Evolutionary conservation across 2,113 vertebrate species (phyloP).

Genomic region (Corvus moneduloides): DNA sequence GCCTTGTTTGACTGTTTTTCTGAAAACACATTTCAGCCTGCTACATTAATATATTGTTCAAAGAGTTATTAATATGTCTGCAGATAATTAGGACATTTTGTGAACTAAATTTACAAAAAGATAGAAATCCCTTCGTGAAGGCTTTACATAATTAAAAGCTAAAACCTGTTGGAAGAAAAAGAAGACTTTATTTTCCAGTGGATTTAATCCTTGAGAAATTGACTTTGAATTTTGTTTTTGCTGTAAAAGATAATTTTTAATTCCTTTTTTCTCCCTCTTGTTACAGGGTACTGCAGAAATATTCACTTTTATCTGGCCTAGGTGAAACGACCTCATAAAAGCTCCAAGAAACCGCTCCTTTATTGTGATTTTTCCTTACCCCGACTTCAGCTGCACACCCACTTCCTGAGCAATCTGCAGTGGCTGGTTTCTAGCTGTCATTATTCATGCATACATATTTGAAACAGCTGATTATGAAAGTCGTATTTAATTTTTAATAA

Average conservation of each 20-base stretch:
- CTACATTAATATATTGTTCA: not conserved
- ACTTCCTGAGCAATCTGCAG: not conserved
- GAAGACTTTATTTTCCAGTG: not conserved
- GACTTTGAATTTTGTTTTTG: conserved; percentile 46
- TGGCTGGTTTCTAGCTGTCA: conserved; percentile 15
- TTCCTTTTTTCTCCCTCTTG: conserved; percentile 45
- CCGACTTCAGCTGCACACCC: not conserved
- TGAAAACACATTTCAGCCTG: conserved; percentile 1
- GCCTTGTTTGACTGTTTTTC: not conserved
- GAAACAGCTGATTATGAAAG: conserved; percentile 22
- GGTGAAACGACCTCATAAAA: conserved; percentile 11
- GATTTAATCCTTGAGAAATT: conserved; percentile 15
- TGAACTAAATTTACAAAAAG: conserved; percentile 19
- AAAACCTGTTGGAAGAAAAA: not conserved
- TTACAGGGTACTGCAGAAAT: conserved; percentile 46
- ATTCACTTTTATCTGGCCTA: conserved; percentile 5
- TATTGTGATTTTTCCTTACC: not conserved
- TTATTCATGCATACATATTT: conserved; percentile 13
- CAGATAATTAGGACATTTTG: conserved; percentile 16
- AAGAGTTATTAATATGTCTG: conserved; percentile 2
- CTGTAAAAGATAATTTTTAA: conserved; percentile 27
- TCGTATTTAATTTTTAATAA: conserved; percentile 59
- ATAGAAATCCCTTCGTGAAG: conserved; percentile 11
- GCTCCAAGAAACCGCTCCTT: not conserved
- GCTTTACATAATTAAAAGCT: conserved; percentile 56